phyloP scores from a whole-genome alignment of 2,888 invertebrate species.

The Helleia helle region DNA sequence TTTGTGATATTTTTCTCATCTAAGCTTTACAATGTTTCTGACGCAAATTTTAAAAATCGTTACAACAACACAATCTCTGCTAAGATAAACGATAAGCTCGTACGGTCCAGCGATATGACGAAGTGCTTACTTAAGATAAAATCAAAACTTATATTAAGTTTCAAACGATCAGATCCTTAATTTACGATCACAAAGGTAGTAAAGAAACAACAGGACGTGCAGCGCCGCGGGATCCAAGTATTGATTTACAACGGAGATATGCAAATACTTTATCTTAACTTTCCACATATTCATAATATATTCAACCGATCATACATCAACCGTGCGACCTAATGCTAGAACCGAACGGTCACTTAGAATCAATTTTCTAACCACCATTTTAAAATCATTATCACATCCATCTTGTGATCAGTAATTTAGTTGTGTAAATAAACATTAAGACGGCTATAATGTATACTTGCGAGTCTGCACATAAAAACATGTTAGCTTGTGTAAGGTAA shows the following conservation, averaged over 20 bases:
- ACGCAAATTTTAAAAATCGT: too few relatives aligned
- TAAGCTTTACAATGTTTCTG: too few relatives aligned
- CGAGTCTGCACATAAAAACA: not conserved
- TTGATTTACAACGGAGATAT: conserved; percentile 59
- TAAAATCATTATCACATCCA: conserved; percentile 36
- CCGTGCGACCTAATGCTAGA: conserved; percentile 30
- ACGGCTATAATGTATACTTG: conserved; percentile 1
- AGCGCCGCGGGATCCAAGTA: not conserved
- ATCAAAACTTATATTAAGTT: conserved; percentile 3
- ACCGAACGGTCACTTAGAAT: conserved; percentile 34
- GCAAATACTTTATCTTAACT: conserved; percentile 50
- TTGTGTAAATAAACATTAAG: conserved; percentile 13
- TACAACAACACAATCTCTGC: too few relatives aligned
- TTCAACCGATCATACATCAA: conserved; percentile 22
- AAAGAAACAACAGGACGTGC: not conserved
- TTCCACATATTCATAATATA: conserved; percentile 23
- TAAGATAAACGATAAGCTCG: too few relatives aligned
- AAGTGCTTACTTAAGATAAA: not conserved
- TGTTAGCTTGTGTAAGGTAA: not conserved
- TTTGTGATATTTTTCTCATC: too few relatives aligned
- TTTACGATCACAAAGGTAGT: not conserved
- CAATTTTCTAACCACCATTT: conserved; percentile 36
- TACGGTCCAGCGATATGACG: too few relatives aligned
- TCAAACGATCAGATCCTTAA: conserved; percentile 4
- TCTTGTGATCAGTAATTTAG: conserved; percentile 24